phyloP scores from a whole-genome alignment of 2,888 invertebrate species.

The Yponomeuta malinellus region DNA sequence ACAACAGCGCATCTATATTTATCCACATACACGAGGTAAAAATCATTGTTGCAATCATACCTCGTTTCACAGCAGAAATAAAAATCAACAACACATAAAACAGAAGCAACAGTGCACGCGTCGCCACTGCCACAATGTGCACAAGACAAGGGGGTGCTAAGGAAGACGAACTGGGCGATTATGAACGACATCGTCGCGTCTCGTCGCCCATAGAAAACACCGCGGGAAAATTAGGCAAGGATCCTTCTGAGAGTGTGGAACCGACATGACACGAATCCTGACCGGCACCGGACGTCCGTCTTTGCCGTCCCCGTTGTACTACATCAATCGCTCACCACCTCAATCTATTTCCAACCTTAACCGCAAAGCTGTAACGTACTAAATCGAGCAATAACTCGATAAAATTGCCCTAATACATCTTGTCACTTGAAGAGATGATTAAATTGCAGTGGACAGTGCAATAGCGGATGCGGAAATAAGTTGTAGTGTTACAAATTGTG shows the following conservation, averaged over 20 bases:
- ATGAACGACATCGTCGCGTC: too few species aligned
- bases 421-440: conserved; percentile 58
- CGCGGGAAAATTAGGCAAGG: conserved; percentile 39
- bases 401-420: conserved; percentile 58
- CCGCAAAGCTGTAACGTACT: conserved; percentile 25
- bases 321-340: conserved; percentile 63
- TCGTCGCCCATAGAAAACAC: conserved; percentile 18
- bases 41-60: too few species aligned
- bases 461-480: conserved; percentile 55
- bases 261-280: conserved; percentile 71
- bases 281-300: conserved; percentile 76
- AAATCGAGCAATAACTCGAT: conserved; percentile 31
- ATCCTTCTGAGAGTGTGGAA: conserved; percentile 25
- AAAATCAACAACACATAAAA: too few species aligned
- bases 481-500: conserved; percentile 48
- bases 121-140: too few species aligned
- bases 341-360: conserved; percentile 57
- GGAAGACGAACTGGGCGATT: too few species aligned
- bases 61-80: too few species aligned
- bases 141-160: too few species aligned
- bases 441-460: conserved; percentile 58
- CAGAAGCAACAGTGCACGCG: too few species aligned
- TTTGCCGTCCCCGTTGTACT: conserved; percentile 70
- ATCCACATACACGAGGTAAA: too few species aligned
- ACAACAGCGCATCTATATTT: too few species aligned